Conservation (phyloP, 2,888 invertebrate species). For the Lordiphosa fenestrarum region DNA sequence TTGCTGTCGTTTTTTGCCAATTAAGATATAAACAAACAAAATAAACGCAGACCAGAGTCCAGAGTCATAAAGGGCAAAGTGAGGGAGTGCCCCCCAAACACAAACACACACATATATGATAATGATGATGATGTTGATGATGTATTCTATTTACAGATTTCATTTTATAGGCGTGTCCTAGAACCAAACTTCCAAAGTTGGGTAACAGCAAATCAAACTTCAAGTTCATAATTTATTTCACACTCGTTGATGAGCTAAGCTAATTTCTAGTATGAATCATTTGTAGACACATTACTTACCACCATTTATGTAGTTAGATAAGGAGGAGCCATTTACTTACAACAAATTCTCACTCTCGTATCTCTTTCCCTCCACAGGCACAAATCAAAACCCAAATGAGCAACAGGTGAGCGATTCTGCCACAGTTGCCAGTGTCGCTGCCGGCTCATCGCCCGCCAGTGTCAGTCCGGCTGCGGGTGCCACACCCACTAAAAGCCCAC, state of each 20-base stretch:
- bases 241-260: conserved; percentile 1
- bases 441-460: conserved; percentile 40
- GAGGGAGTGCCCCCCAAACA: conserved; percentile 30
- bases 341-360: conserved; percentile 15
- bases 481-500: conserved; percentile 66
- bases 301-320: conserved; percentile 21
- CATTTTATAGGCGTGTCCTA: conserved; percentile 58
- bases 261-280: conserved; percentile 44
- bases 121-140: conserved; percentile 48
- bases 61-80: conserved; percentile 23
- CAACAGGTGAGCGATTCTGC: conserved; percentile 52
- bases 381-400: conserved; percentile 75
- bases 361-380: conserved; percentile 45
- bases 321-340: conserved; percentile 19
- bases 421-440: conserved; percentile 40
- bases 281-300: conserved; percentile 26
- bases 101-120: conserved; percentile 14
- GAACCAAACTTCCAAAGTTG: conserved; percentile 34
- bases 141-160: conserved; percentile 69
- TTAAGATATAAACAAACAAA: conserved; percentile 45
- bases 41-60: conserved; percentile 11
- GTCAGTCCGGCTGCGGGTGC: conserved; percentile 32
- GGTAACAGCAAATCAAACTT: conserved; percentile 42
- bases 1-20: conserved; percentile 25
- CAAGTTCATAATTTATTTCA: conserved; percentile 19